Conservation (phyloP, 1,140 invertebrate species). For the Protaetia brevitarsis region DNA sequence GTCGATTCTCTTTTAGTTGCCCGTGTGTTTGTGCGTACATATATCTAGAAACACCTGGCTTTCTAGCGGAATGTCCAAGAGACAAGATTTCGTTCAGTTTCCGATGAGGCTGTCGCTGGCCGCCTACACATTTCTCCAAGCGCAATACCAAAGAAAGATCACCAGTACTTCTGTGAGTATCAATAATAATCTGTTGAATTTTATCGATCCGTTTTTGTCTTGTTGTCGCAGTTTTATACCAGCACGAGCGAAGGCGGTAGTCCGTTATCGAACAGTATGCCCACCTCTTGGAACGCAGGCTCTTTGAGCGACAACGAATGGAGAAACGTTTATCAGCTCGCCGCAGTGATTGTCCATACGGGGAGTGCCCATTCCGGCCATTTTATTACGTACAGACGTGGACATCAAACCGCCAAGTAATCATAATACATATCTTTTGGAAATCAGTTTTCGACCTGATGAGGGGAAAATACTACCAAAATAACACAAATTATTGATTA, state of each 20-base stretch:
- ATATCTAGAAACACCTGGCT: slow-evolving; percentile 83
- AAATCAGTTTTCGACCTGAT: no score
- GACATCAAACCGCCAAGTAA: slow-evolving; percentile 52
- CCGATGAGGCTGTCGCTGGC: slow-evolving; percentile 78
- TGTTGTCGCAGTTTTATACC: slow-evolving; percentile 37
- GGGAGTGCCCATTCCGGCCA: slow-evolving; percentile 84
- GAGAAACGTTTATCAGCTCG: slow-evolving; percentile 65
- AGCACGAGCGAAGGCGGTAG: slow-evolving; percentile 47
- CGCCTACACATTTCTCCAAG: slow-evolving; percentile 68
- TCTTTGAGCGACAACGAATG: slow-evolving; percentile 44
- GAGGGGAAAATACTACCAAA: no score
- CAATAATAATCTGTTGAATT: background rate
- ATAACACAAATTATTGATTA: no score
- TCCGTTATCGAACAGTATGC: slow-evolving; percentile 45
- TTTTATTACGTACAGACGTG: slow-evolving; percentile 86
- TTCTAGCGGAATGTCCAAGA: slow-evolving; percentile 72
- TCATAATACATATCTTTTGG: slow-evolving; percentile 3
- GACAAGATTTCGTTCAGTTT: slow-evolving; percentile 82
- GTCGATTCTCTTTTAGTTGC: slow-evolving; percentile 62
- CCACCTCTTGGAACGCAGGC: slow-evolving; percentile 40
- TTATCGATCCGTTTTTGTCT: slow-evolving; percentile 25
- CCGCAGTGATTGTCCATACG: slow-evolving; percentile 84
- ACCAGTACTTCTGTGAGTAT: slow-evolving; percentile 36
- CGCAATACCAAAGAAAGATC: slow-evolving; percentile 46
- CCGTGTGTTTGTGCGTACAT: slow-evolving; percentile 80